Percentiles rank a stretch among this genome's conserved stretches.
Conservation (phyloP, 2,797 vertebrate species). For the Crenichthys baileyi region DNA sequence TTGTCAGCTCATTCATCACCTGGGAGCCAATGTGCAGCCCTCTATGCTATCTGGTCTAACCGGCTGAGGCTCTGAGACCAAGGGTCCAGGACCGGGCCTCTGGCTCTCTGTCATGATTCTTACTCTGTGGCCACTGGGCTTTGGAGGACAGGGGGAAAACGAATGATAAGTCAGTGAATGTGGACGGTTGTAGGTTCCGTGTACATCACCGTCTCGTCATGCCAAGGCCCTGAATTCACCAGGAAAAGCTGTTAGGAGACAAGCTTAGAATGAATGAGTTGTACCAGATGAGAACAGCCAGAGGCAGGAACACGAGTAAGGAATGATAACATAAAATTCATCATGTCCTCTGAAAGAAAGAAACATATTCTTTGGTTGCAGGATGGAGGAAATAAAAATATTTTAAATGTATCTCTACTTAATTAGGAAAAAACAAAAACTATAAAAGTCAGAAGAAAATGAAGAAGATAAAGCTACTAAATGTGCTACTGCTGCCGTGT, state of each 20-base stretch:
- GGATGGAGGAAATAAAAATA: neutral
- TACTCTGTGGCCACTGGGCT: constrained; percentile 19
- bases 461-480: neutral
- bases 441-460: neutral
- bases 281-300: constrained; percentile 25
- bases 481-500: neutral
- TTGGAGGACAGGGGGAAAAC: constrained; percentile 36
- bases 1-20: constrained; percentile 84
- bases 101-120: constrained; percentile 41
- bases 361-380: neutral
- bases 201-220: constrained; percentile 33
- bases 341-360: neutral
- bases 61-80: constrained; percentile 53
- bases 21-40: constrained; percentile 49
- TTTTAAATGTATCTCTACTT: neutral
- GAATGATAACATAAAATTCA: constrained; percentile 21
- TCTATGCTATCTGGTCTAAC: constrained; percentile 60
- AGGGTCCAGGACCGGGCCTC: constrained; percentile 19
- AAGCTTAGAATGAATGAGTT: constrained; percentile 21
- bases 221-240: constrained; percentile 44
- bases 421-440: neutral
- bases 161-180: constrained; percentile 48
- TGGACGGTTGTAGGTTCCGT: constrained; percentile 15
- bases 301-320: constrained; percentile 19
- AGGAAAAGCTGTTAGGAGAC: constrained; percentile 32